A percentile compares a stretch with the other conserved stretches of the same genome.
These are phyloP conservation scores for Teleiodes luculella DNA, from an alignment of 2,888 invertebrate species.

Conservation along the genomic window DNA sequence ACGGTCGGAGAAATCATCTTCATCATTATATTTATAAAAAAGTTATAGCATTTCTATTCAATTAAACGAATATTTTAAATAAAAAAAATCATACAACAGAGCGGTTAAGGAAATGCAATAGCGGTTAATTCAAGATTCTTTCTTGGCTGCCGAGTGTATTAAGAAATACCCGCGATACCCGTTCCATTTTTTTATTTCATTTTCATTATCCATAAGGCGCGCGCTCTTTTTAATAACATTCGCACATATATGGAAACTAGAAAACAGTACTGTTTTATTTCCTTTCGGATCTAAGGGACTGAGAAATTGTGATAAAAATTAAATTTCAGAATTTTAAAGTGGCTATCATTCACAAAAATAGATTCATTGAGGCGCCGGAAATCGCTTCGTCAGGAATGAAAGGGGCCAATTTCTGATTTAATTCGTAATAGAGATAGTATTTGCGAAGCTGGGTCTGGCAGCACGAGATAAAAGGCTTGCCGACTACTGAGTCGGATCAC, in stretches of 20 bases:
- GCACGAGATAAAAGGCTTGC: constrained; percentile 57
- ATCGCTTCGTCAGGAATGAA: constrained; percentile 34
- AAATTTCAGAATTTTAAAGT: neutral
- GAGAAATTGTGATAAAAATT: neutral
- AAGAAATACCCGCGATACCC: neutral
- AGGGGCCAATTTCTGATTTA: constrained; percentile 51
- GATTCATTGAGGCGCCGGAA: neutral
- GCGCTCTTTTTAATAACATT: too few species aligned
- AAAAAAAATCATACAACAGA: too few species aligned
- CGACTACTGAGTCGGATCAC: constrained; percentile 41
- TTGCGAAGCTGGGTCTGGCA: constrained; percentile 41
- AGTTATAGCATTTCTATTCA: too few species aligned
- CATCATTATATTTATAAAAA: too few species aligned
- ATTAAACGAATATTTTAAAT: too few species aligned
- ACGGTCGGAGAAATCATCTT: too few species aligned
- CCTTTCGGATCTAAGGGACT: neutral
- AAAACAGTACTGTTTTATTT: too few species aligned
- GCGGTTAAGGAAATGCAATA: too few species aligned
- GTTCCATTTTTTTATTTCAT: neutral
- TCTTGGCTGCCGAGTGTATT: neutral
- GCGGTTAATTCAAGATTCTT: neutral
- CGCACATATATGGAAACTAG: too few species aligned
- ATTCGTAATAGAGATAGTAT: constrained; percentile 50
- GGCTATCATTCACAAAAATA: neutral
- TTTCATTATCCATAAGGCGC: neutral